phyloP scores from a whole-genome alignment of 30 jellyfish, hydroid and myxozoan genomes.

The Turritopsis rubra region DNA sequence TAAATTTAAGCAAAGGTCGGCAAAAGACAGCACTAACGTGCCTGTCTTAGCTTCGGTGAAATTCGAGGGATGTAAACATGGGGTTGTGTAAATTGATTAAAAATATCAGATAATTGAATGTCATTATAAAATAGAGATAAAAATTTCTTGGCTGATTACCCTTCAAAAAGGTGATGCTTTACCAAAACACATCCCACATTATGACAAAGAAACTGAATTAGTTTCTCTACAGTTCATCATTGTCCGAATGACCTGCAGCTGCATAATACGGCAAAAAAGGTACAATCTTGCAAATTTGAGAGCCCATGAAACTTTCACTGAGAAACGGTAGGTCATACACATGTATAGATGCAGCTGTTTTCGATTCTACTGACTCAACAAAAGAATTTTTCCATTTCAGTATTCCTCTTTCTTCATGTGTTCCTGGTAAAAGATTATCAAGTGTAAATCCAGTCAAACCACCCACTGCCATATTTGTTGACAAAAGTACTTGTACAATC shows the following conservation, averaged over 20 bases:
- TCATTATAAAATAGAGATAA: too few species aligned
- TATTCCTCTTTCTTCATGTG: conserved; percentile 84
- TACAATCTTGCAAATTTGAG: conserved; percentile 36
- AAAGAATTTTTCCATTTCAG: conserved; percentile 57
- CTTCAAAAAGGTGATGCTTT: too few species aligned
- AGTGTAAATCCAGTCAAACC: conserved; percentile 79
- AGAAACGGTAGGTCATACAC: conserved; percentile 72
- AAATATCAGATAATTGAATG: too few species aligned
- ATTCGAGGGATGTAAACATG: too few species aligned
- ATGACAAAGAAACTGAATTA: not conserved
- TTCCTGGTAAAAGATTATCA: conserved; percentile 91
- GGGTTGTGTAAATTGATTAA: too few species aligned
- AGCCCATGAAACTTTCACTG: conserved; percentile 31
- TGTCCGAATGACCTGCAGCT: not conserved
- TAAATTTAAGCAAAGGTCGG: too few species aligned
- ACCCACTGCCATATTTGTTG: conserved; percentile 95
- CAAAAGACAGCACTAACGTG: too few species aligned
- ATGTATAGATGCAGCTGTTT: conserved; percentile 64
- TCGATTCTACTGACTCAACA: conserved; percentile 13
- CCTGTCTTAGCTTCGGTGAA: too few species aligned
- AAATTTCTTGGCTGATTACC: too few species aligned
- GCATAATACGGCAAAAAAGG: conserved; percentile 90
- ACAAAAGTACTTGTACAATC: conserved; percentile 61
- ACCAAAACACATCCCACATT: too few species aligned
- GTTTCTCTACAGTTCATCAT: not conserved